phyloP scores from a whole-genome alignment of 2,888 invertebrate species.

The Ptilodon capucinus region DNA sequence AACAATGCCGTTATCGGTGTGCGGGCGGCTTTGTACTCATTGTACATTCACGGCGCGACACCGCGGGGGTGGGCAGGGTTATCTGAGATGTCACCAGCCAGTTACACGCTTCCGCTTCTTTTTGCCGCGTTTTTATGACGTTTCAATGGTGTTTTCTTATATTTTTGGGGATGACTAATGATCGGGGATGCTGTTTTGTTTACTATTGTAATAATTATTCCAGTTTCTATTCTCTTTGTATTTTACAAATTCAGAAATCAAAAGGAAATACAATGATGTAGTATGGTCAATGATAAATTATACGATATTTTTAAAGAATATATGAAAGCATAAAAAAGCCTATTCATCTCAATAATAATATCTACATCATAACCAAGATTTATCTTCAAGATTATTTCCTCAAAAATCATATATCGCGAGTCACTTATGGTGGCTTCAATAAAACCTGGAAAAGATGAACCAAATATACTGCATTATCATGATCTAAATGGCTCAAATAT shows the following conservation, averaged over 20 bases:
- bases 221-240: no score
- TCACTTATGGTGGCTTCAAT: background rate
- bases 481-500: conserved; percentile 21
- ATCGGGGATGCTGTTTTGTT: conserved; percentile 3
- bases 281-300: no score
- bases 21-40: conserved; percentile 19
- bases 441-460: background rate
- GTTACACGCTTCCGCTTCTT: background rate
- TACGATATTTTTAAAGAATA: no score
- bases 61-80: conserved; percentile 20
- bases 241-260: no score
- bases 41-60: conserved; percentile 17
- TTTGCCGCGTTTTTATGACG: conserved; percentile 20
- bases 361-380: background rate
- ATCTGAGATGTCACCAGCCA: conserved; percentile 38
- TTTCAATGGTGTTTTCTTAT: conserved; percentile 10
- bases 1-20: conserved; percentile 14
- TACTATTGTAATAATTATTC: background rate
- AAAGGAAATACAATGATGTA: no score
- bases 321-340: no score
- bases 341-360: no score
- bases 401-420: background rate
- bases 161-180: conserved; percentile 18
- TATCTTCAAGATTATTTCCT: background rate
- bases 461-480: conserved; percentile 1